These are phyloP conservation scores for Cotesia chilonis DNA, from an alignment of 1,140 invertebrate genomes.

Conservation along the genomic window DNA sequence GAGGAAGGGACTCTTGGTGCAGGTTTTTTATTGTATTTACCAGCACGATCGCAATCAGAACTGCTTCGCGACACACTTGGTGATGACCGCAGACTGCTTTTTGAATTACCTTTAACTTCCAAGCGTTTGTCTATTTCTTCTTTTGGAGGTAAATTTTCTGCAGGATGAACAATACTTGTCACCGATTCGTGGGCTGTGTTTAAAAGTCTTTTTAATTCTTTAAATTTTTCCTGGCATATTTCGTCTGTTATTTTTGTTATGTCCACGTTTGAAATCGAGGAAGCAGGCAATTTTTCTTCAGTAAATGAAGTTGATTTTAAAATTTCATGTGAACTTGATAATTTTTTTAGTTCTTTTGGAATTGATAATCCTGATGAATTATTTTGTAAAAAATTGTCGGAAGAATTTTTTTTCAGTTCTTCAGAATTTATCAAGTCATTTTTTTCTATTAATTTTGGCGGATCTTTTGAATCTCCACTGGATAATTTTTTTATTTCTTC, in stretches of 20 bases:
- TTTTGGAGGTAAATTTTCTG: constrained; percentile 41
- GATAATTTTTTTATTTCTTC: too few relatives aligned
- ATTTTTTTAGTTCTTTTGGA: background rate
- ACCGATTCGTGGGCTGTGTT: constrained; percentile 50
- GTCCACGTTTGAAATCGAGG: constrained; percentile 2
- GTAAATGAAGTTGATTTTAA: too few relatives aligned
- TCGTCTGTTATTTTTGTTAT: constrained; percentile 43
- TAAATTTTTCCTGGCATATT: constrained; percentile 51
- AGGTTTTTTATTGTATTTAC: constrained; percentile 61
- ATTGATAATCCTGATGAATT: too few relatives aligned
- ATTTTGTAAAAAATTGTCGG: too few relatives aligned
- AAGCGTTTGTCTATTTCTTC: too few relatives aligned
- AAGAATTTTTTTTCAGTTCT: too few relatives aligned
- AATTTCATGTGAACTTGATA: background rate
- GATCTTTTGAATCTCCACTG: too few relatives aligned
- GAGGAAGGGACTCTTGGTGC: constrained; percentile 54
- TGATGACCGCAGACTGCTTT: constrained; percentile 1
- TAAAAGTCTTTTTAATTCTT: constrained; percentile 53
- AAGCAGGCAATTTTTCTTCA: too few relatives aligned
- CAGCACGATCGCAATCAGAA: constrained; percentile 52
- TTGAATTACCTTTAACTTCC: too few relatives aligned
- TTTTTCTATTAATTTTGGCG: too few relatives aligned
- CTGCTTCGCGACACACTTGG: constrained; percentile 43
- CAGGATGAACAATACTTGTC: constrained; percentile 47
- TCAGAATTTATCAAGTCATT: too few relatives aligned